Conservation (phyloP, 2,888 invertebrate species). For the Carterocephalus palaemon region DNA sequence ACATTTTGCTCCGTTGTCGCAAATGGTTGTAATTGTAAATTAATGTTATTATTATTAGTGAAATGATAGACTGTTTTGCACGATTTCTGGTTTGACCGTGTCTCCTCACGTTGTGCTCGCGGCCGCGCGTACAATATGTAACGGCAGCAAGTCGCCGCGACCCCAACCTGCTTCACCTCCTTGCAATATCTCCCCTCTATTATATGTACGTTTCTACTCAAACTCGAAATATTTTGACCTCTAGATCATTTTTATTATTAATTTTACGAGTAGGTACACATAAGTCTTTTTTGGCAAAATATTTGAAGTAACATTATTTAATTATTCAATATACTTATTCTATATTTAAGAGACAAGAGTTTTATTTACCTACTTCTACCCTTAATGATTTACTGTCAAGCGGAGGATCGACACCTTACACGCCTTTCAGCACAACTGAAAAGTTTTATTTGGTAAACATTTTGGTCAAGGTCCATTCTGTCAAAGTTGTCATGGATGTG, state of each 20-base stretch:
- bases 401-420: constrained; percentile 25
- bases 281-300: constrained; percentile 77
- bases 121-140: too few species aligned
- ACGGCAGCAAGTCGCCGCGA: too few species aligned
- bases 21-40: constrained; percentile 76
- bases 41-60: constrained; percentile 62
- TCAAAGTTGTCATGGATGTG: too few species aligned
- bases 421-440: too few species aligned
- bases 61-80: constrained; percentile 76
- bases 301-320: constrained; percentile 79
- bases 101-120: constrained; percentile 42
- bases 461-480: too few species aligned
- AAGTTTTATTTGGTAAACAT: too few species aligned
- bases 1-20: constrained; percentile 72
- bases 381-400: constrained; percentile 20
- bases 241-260: constrained; percentile 73
- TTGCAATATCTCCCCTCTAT: constrained; percentile 53
- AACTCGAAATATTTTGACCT: constrained; percentile 71
- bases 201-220: constrained; percentile 58
- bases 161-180: too few species aligned
- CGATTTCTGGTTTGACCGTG: constrained; percentile 59
- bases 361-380: constrained; percentile 47
- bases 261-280: constrained; percentile 74
- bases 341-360: constrained; percentile 68
- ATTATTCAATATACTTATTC: constrained; percentile 80